phyloP scores from a whole-genome alignment of 2,888 invertebrate species.

The Parascotia fuliginaria region DNA sequence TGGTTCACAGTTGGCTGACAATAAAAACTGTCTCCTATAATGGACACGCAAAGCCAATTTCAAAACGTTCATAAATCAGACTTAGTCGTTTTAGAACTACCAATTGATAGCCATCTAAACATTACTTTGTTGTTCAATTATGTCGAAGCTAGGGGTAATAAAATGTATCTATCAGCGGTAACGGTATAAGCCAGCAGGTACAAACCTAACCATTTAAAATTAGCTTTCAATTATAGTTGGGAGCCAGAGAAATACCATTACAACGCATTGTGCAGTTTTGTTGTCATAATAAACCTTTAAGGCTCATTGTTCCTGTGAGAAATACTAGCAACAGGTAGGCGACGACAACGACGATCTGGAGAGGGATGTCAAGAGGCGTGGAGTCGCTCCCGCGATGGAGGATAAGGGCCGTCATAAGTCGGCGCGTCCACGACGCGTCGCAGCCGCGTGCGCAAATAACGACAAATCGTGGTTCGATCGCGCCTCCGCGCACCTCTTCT shows the following conservation, averaged over 20 bases:
- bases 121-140: background rate
- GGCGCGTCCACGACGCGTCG: constrained; percentile 45
- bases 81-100: constrained; percentile 1
- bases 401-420: constrained; percentile 81
- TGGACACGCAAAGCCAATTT: background rate
- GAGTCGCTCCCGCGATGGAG: constrained; percentile 70
- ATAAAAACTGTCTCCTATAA: constrained; percentile 1
- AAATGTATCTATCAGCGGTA: constrained; percentile 5
- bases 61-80: constrained; percentile 2
- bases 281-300: constrained; percentile 77
- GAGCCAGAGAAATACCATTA: constrained; percentile 41
- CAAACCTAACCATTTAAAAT: constrained; percentile 24
- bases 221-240: constrained; percentile 29
- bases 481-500: constrained; percentile 32
- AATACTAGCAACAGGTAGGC: constrained; percentile 68
- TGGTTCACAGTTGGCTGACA: constrained; percentile 8
- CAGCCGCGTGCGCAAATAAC: constrained; percentile 71
- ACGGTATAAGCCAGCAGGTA: constrained; percentile 2
- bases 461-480: constrained; percentile 78
- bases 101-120: constrained; percentile 7
- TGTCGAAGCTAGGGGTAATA: background rate
- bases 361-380: constrained; percentile 67
- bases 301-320: constrained; percentile 82
- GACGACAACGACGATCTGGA: constrained; percentile 56
- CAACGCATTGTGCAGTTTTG: constrained; percentile 50